These are phyloP conservation scores for Ctenopoma multispine DNA, from an alignment of 2,797 vertebrate species.

Conservation along the genomic window DNA sequence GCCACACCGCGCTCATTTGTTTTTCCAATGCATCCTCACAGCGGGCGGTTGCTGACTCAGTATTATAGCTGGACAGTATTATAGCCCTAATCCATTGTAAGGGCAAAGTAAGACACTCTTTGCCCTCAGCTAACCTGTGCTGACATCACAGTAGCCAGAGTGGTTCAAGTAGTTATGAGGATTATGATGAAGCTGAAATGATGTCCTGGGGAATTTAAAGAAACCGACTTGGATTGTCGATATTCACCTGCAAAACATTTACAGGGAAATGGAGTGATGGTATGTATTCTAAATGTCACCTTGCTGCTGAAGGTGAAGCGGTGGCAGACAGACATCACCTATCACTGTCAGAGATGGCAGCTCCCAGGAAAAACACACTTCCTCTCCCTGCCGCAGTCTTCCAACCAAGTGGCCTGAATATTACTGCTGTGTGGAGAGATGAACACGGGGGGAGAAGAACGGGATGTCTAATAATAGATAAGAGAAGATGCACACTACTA, in stretches of 20 bases:
- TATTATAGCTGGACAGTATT: constrained; percentile 52
- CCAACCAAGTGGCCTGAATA: constrained; percentile 52
- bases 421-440: constrained; percentile 46
- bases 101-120: constrained; percentile 51
- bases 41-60: constrained; percentile 71
- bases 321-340: constrained; percentile 76
- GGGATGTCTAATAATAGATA: constrained; percentile 55
- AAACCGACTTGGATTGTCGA: constrained; percentile 61
- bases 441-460: constrained; percentile 38
- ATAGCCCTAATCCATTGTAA: constrained; percentile 65
- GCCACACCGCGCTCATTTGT: constrained; percentile 66
- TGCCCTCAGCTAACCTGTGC: constrained; percentile 24
- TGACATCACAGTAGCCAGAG: constrained; percentile 37
- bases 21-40: constrained; percentile 65
- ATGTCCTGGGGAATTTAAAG: constrained; percentile 30
- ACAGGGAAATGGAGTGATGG: constrained; percentile 68
- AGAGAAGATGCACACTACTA: constrained; percentile 57
- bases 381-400: constrained; percentile 49
- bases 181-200: constrained; percentile 28
- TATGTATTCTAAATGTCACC: constrained; percentile 82
- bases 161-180: constrained; percentile 38
- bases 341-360: constrained; percentile 82
- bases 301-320: constrained; percentile 80
- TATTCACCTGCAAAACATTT: constrained; percentile 70
- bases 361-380: constrained; percentile 71